Percentiles rank a stretch among this genome's conserved stretches.
Evolutionary conservation across 2,113 vertebrate genomes (phyloP).

Genomic region (Podarcis cretensis): DNA sequence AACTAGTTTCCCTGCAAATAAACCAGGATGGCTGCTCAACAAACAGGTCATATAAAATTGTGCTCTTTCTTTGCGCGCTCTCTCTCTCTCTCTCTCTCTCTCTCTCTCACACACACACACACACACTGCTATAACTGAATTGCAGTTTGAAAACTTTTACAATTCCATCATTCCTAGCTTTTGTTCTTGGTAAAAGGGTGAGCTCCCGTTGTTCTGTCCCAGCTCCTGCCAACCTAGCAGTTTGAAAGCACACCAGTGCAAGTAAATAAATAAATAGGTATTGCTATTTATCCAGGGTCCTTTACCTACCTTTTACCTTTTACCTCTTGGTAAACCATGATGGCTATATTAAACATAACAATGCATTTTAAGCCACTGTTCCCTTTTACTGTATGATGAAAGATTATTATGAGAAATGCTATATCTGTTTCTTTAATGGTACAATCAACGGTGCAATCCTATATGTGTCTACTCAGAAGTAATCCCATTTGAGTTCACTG

Average conservation of each 20-base stretch:
- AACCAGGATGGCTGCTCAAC: too few relatives aligned
- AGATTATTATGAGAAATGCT: conserved; percentile 33
- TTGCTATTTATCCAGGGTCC: too few relatives aligned
- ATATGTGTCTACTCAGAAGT: not conserved
- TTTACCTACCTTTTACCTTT: too few relatives aligned
- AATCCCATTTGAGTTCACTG: not conserved
- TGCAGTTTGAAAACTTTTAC: conserved; percentile 50
- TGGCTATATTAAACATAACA: not conserved
- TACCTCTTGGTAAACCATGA: too few relatives aligned
- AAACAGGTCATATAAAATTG: too few relatives aligned
- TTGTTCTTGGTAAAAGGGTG: conserved; percentile 24
- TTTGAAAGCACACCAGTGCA: too few relatives aligned
- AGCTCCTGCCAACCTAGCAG: too few relatives aligned
- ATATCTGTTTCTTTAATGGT: conserved; percentile 33
- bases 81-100: too few relatives aligned
- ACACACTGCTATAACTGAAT: conserved; percentile 19
- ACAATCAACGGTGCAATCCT: not conserved
- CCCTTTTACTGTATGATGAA: not conserved
- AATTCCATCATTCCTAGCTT: conserved; percentile 24
- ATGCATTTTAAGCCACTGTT: conserved; percentile 10
- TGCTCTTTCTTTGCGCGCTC: too few relatives aligned
- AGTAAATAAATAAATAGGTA: too few relatives aligned
- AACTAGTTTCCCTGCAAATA: too few relatives aligned
- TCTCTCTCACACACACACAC: conserved; percentile 9
- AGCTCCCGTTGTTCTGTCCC: too few relatives aligned